Evolutionary conservation across 2,797 vertebrate genomes (phyloP).

Genomic region (Chelidonichthys spinosus): DNA sequence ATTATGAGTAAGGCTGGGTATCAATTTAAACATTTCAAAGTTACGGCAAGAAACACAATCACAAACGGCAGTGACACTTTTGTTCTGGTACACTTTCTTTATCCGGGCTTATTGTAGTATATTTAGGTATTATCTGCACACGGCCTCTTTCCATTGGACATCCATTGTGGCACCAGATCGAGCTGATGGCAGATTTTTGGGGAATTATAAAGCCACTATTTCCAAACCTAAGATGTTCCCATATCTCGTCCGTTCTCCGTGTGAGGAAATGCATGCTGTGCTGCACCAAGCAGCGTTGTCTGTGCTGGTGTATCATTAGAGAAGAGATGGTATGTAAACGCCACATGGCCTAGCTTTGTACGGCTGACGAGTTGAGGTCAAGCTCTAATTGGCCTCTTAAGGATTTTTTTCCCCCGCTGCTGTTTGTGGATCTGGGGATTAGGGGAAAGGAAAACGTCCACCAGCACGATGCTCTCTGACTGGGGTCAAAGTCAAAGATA

Average conservation of each 20-base stretch:
- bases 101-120: background rate
- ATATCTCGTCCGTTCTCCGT: background rate
- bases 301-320: background rate
- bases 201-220: constrained; percentile 14
- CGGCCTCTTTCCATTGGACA: background rate
- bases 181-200: constrained; percentile 15
- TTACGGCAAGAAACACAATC: too few species aligned
- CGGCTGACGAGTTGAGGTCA: constrained; percentile 6
- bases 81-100: background rate
- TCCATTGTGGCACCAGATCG: constrained; percentile 4
- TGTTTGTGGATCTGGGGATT: constrained; percentile 20
- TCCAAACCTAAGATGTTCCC: background rate
- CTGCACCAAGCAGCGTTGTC: background rate
- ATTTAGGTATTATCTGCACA: constrained; percentile 12
- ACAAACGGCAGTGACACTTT: too few species aligned
- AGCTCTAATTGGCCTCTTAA: constrained; percentile 23
- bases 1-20: too few species aligned
- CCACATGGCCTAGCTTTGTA: background rate
- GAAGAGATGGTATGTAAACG: background rate
- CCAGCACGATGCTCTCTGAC: background rate
- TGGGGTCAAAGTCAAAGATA: background rate
- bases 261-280: background rate
- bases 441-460: background rate
- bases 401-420: constrained; percentile 30
- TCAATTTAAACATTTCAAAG: too few species aligned